Evolutionary conservation across 2,888 invertebrate species (phyloP), one percentile per base, ranked within the genome.

Genomic region (Pediacus dermestoides): DNA sequence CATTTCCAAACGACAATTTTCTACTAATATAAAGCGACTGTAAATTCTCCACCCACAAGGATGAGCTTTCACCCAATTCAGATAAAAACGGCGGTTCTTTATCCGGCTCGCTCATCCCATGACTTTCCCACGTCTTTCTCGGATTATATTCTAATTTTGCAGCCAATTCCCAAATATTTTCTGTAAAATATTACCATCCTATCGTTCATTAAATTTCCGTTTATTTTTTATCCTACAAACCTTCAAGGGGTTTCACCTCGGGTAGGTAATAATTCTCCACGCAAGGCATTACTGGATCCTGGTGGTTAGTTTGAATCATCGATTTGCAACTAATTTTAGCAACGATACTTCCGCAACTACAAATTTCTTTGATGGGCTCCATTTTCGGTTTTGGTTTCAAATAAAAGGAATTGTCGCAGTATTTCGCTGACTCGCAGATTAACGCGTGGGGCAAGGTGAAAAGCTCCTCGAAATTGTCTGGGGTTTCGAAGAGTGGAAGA

Each of bases 61-160:
- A 58, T 2, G 61, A 54, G n/a, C 57, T 37, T 7, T 59, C 53
- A 4, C 62, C 58, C 2, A 66, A 50, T 55, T 69, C 69, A 1
- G 61, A 58, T 9, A 66, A 42, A 55, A 69, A 69, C 10, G 63
- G 63, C n/a, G 44, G 44, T 48, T 69, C 67, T 37, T 62, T 67
- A 16, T 57, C 57, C 2, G 64, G 58, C 36, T 56, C 58, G 7
- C 58, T 42, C 45, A 56, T 55, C n/a, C 66, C 64, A 49, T 57
- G 60, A 25, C 52, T 53, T 49, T 68, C 68, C 68, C 68, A 69
- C 15, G 55, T 67, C 39, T 55, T 57, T 25, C 59, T 51, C 15
- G 53, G 39, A 30, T 49, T 55, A 16, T 51, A 55, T 25, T 52
- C 45, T 15, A 53, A 42, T 37, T 50, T 52, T 1, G 56, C 52